Conservation (phyloP, 2,888 invertebrate genomes). For the Scrobipalpa atriplicella region DNA sequence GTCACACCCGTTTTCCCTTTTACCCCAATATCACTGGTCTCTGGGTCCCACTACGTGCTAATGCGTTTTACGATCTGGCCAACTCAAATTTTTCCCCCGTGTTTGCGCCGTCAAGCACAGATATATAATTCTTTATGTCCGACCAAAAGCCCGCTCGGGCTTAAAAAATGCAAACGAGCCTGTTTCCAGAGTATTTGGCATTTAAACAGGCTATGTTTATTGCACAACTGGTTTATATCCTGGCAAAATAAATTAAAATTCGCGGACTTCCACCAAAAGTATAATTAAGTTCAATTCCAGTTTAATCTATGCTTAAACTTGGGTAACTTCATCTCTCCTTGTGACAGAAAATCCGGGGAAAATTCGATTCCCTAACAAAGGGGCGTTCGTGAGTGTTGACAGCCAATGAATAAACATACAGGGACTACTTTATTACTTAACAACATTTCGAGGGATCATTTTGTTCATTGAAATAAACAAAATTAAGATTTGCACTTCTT, state of each 20-base stretch:
- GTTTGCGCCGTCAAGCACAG: slow-evolving; percentile 45
- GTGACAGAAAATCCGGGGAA: slow-evolving; percentile 6
- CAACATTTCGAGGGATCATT: slow-evolving; percentile 12
- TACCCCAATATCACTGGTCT: slow-evolving; percentile 60
- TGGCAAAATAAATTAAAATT: background rate
- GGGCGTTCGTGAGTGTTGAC: slow-evolving; percentile 14
- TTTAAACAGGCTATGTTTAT: background rate
- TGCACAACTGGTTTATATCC: background rate
- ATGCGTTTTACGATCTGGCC: slow-evolving; percentile 71
- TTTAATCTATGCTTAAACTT: slow-evolving; percentile 22
- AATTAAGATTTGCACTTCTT: background rate
- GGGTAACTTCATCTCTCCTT: background rate
- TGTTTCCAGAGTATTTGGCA: background rate
- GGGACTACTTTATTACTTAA: slow-evolving; percentile 29
- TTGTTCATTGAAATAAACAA: background rate
- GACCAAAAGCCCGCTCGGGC: slow-evolving; percentile 25
- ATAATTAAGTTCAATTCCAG: slow-evolving; percentile 19
- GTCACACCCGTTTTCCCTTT: slow-evolving; percentile 53
- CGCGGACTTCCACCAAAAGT: slow-evolving; percentile 6
- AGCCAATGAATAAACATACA: slow-evolving; percentile 42
- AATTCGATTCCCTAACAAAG: slow-evolving; percentile 18
- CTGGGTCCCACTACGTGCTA: slow-evolving; percentile 71
- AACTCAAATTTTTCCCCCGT: slow-evolving; percentile 57
- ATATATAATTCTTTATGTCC: slow-evolving; percentile 45
- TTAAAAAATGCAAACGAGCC: background rate